A percentile compares a stretch with the other conserved stretches of the same genome.
These are phyloP conservation scores for Saccostrea glomerata DNA, from an alignment of 1,140 invertebrate genomes.

Conservation along the genomic window DNA sequence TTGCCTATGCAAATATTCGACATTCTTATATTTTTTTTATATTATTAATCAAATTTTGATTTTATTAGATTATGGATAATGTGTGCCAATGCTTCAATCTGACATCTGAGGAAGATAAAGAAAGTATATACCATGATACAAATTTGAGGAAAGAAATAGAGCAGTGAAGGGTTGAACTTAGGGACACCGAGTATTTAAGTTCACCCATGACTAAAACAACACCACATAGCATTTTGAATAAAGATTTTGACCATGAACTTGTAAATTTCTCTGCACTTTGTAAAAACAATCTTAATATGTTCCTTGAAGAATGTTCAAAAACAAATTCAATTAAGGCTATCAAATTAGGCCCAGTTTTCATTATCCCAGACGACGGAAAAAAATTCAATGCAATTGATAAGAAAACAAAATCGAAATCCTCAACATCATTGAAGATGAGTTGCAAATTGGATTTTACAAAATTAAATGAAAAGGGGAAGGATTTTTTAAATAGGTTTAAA, in stretches of 20 bases:
- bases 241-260: background rate
- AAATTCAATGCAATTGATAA: background rate
- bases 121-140: background rate
- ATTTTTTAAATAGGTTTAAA: background rate
- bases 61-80: background rate
- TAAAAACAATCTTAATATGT: background rate
- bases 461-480: background rate
- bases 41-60: no score
- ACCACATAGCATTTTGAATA: background rate
- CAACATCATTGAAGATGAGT: background rate
- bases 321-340: background rate
- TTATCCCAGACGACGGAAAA: background rate
- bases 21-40: no score
- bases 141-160: background rate
- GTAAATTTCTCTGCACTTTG: no score
- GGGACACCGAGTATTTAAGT: background rate
- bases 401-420: background rate
- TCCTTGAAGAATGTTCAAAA: constrained; percentile 4
- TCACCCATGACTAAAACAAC: background rate
- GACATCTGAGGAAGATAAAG: background rate
- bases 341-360: background rate
- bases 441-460: background rate
- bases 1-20: no score
- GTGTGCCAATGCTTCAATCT: background rate
- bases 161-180: background rate